phyloP scores from a whole-genome alignment of 2,888 invertebrate species.

The Priocnemis perturbator region DNA sequence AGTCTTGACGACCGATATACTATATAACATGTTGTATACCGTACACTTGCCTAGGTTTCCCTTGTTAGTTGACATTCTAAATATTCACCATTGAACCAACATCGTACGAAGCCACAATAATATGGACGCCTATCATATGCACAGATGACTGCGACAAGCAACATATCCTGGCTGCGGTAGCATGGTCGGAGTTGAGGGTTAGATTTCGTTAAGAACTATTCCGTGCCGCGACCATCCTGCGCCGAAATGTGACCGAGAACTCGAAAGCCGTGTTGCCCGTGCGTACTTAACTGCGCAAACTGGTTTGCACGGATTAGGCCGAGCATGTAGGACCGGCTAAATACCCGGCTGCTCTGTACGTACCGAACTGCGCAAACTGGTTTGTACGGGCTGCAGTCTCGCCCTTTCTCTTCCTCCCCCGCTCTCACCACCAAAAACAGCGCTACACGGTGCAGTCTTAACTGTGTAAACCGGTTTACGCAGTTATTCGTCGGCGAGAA shows the following conservation, averaged over 20 bases:
- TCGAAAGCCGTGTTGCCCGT: slow-evolving; percentile 19
- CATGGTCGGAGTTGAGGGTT: no score
- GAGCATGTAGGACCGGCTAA: slow-evolving; percentile 48
- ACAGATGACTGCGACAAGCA: no score
- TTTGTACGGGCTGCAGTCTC: slow-evolving; percentile 39
- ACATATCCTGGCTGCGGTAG: no score
- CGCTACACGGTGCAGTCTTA: slow-evolving; percentile 35
- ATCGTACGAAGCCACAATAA: no score
- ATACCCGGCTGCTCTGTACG: slow-evolving; percentile 43
- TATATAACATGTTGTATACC: no score
- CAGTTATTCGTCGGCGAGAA: slow-evolving; percentile 41
- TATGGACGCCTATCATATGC: no score
- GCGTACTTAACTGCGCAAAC: slow-evolving; percentile 45
- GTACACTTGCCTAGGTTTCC: no score
- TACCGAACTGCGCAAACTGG: slow-evolving; percentile 49
- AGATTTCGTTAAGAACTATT: no score
- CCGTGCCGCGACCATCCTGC: background rate
- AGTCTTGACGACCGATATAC: no score
- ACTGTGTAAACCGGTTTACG: slow-evolving; percentile 48
- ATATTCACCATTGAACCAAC: no score
- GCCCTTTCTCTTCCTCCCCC: background rate
- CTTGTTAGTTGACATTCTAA: no score
- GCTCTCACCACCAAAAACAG: background rate
- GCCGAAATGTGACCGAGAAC: slow-evolving; percentile 38
- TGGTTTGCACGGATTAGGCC: slow-evolving; percentile 47